Evolutionary conservation across 1,140 invertebrate genomes (phyloP), one percentile per base, ranked within the genome.

Genomic region (Ganaspis sp.): DNA sequence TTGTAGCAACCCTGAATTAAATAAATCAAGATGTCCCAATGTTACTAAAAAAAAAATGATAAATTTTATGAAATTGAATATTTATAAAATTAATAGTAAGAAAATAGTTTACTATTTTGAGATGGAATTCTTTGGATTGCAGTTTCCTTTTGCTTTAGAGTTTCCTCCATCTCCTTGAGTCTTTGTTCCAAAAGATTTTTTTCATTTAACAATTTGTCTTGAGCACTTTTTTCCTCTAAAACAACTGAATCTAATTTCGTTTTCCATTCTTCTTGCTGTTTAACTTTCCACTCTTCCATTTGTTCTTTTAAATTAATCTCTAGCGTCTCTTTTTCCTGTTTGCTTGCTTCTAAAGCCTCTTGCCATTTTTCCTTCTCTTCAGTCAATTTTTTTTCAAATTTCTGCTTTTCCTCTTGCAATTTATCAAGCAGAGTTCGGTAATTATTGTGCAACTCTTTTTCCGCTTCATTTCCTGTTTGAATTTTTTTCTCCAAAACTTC

Each of bases 341-440:
- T 90, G 15, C 87, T 91, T 53, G 86, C 84, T 19, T 92, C 84
- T n/a, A 93, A 81, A 75, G 90, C 89, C 49, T 91, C 86, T 80
- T 92, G 86, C 80, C 92, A 90, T 72, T 92, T 92, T 70, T 86
- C 80, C 71, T 90, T 92, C n/a, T 93, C 91, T 23, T 88, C 87
- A 1, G 90, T 84, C 70, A 93, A 83, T 77, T 90, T 85, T 17
- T 89, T 86, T 73, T 93, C 90, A 81, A 93, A 93, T 53, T 92
- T 90, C 8, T 86, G 72, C 58, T 85, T 90, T 73, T 93, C 92
- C 42, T 90, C 87, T 70, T 92, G 90, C 1, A 93, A 78, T 73
- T 91, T 91, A 34, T 74, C 72, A 2, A 92, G 71, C 72, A 93
- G 88, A 34, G 92, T 87, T 70, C 92, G 86, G 78, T 92, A 90